Evolutionary conservation across 2,113 vertebrate genomes (phyloP), one percentile per base, ranked within the genome.

Genomic region (Loxodonta africana): DNA sequence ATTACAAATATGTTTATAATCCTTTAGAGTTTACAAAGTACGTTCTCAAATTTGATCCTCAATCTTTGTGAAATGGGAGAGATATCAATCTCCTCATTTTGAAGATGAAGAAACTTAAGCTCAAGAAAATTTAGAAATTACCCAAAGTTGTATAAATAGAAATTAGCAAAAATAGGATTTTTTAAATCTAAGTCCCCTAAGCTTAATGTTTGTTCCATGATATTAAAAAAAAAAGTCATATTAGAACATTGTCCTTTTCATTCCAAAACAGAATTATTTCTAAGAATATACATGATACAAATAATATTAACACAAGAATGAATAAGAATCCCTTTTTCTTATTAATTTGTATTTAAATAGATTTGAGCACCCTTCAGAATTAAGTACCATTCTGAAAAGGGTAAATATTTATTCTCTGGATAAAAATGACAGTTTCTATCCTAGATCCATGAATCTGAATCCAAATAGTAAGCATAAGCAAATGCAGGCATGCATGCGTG

Each of bases 1-100:
- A 97, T 97, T 95, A 91, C 30, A 95, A 92, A 93, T 90, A 96
- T 95, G 48, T 57, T 91, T 81, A 78, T 93, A 93, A 95, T 91
- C 41, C n/a, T 95, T 95, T 62, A 84, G 57, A 3, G 20, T 93
- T 95, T 93, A 81, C 37, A 82, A 89, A 94, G 30, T 20, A 7
- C 5, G 20, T 93, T 84, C n/a, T 90, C 57, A 93, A 84, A 96
- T 93, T 63, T 94, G 14, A 86, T 90, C 33, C 9, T 95, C 23
- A 74, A 65, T 86, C 26, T 98, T 96, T 80, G 9, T 74, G 46
- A 94, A 63, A 62, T 63, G 89, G 9, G 11, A 96, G 10, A 91
- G 11, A 4, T 67, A 93, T 41, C 67, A 46, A n/a, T 30, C 10
- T 30, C 21, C 3, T 96, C 2, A 74, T 33, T 86, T 77, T 53